These are phyloP conservation scores for Scaeva pyrastri DNA, from an alignment of 2,888 invertebrate genomes.

Conservation along the genomic window DNA sequence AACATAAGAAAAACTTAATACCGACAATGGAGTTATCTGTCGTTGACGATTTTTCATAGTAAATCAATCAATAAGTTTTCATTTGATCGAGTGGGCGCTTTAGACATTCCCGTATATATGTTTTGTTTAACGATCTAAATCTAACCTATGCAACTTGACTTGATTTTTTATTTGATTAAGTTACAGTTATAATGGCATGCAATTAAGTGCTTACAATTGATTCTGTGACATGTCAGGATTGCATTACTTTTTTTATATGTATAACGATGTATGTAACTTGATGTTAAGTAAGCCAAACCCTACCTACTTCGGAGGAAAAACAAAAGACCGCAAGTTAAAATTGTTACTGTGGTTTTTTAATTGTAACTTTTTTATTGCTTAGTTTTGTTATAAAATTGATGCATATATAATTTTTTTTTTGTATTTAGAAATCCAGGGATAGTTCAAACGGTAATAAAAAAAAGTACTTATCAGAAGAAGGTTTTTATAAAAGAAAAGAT, in stretches of 20 bases:
- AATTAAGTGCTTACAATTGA: conserved; percentile 71
- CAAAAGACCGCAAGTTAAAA: too few species aligned
- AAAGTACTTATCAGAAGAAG: too few species aligned
- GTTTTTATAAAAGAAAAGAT: too few species aligned
- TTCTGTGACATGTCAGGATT: conserved; percentile 56
- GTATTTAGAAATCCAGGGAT: too few species aligned
- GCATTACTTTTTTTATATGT: conserved; percentile 17
- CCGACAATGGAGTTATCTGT: conserved; percentile 69
- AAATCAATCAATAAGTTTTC: conserved; percentile 65
- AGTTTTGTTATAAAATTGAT: too few species aligned
- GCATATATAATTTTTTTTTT: too few species aligned
- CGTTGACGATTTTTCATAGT: conserved; percentile 62
- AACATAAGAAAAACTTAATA: not conserved
- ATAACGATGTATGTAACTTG: conserved; percentile 12
- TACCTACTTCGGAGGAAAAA: conserved; percentile 5
- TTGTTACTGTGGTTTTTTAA: too few species aligned
- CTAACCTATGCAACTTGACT: conserved; percentile 18
- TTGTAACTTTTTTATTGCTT: too few species aligned
- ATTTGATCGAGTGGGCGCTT: conserved; percentile 43
- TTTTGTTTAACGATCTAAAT: conserved; percentile 18
- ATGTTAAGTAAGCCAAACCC: conserved; percentile 28
- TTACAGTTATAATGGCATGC: conserved; percentile 66
- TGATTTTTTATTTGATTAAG: conserved; percentile 64
- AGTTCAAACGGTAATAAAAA: too few species aligned
- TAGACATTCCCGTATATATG: conserved; percentile 11